Percentiles rank a stretch among this genome's conserved stretches.
Conservation (phyloP, 2,888 invertebrate species). For the Cephus pygmeus region DNA sequence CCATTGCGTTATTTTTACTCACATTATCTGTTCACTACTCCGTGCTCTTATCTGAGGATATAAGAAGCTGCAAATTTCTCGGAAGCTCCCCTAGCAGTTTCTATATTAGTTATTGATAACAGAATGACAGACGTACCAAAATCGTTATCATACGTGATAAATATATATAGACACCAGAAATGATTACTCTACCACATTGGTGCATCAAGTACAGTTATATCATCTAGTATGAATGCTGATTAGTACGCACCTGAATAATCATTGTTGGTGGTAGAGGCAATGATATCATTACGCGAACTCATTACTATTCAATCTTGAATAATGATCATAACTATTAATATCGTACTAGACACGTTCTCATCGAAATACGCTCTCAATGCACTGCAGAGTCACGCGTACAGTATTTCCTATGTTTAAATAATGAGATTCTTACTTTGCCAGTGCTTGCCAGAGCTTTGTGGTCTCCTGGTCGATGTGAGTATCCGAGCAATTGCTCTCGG, state of each 20-base stretch:
- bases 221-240: background rate
- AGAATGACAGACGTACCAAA: background rate
- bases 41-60: background rate
- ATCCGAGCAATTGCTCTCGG: slow-evolving; percentile 63
- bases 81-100: background rate
- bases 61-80: background rate
- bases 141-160: background rate
- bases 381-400: background rate
- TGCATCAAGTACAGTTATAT: background rate
- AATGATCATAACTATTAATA: slow-evolving; percentile 38
- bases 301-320: slow-evolving; percentile 42
- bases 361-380: background rate
- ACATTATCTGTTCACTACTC: background rate
- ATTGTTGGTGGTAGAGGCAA: background rate
- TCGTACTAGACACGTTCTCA: slow-evolving; percentile 23
- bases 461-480: slow-evolving; percentile 59
- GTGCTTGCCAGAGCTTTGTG: slow-evolving; percentile 58
- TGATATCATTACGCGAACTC: slow-evolving; percentile 18
- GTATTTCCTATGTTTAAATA: background rate
- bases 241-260: background rate
- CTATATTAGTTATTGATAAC: background rate
- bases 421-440: slow-evolving; percentile 50
- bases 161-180: background rate
- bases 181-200: background rate
- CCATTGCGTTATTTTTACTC: background rate